A percentile compares a stretch with the other conserved stretches of the same genome.
Conservation (phyloP, 2,888 invertebrate species). For the Microctonus brassicae region DNA sequence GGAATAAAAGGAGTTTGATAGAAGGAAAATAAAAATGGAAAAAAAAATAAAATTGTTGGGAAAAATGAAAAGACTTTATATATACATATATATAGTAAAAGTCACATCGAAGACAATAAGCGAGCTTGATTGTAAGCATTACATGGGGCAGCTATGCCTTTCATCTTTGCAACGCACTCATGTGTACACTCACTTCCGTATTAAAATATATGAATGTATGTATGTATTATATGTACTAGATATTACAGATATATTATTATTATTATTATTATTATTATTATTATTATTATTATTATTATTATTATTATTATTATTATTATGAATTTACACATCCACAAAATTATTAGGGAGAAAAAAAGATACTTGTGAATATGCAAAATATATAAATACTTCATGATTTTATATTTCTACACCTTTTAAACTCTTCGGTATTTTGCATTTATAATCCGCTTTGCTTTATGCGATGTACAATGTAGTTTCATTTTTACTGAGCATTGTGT, state of each 20-base stretch:
- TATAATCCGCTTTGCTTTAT: not conserved
- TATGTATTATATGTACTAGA: too few species aligned
- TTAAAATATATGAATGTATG: not conserved
- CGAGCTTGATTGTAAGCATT: conserved; percentile 56
- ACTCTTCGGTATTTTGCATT: not conserved
- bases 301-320: not conserved
- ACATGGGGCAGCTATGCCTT: conserved; percentile 42
- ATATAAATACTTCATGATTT: not conserved
- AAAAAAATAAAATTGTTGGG: too few species aligned
- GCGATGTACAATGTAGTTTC: not conserved
- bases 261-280: not conserved
- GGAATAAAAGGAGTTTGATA: too few species aligned
- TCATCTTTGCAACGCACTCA: conserved; percentile 32
- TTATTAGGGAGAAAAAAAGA: not conserved
- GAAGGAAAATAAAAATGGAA: too few species aligned
- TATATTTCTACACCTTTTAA: not conserved
- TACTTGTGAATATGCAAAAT: not conserved
- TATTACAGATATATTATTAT: not conserved
- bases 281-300: not conserved
- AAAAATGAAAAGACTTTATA: not conserved
- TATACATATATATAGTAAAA: conserved; percentile 7
- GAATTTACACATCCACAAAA: not conserved
- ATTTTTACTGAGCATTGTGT: not conserved
- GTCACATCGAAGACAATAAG: conserved; percentile 26
- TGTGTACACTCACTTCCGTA: conserved; percentile 35